Conservation (phyloP, 2,888 invertebrate species). For the Ceriagrion tenellum region DNA sequence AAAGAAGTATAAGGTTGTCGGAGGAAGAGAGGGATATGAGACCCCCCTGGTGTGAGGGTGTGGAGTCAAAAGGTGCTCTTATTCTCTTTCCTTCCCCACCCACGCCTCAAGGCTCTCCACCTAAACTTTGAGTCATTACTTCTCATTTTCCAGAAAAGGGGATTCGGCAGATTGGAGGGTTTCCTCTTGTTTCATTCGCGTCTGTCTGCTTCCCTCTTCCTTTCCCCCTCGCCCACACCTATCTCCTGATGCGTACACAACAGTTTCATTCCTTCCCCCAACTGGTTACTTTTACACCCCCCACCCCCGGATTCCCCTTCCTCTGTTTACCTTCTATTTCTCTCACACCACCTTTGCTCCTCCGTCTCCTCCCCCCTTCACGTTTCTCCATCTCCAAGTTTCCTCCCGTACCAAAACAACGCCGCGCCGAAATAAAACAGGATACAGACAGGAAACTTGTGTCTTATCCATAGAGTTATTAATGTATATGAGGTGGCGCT, state of each 20-base stretch:
- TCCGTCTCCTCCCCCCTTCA: neutral
- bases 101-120: neutral
- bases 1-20: neutral
- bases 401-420: neutral
- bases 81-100: too few species aligned
- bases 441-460: neutral
- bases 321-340: too few species aligned
- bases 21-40: neutral
- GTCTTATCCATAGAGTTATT: neutral
- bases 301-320: too few species aligned
- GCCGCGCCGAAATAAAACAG: neutral
- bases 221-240: neutral
- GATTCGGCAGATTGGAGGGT: conserved; percentile 66
- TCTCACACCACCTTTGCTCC: too few species aligned
- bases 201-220: neutral
- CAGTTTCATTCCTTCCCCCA: too few species aligned
- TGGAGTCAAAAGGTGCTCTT: neutral
- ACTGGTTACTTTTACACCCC: neutral
- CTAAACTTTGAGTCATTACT: conserved; percentile 56
- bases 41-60: neutral
- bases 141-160: conserved; percentile 49
- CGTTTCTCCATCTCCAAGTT: neutral
- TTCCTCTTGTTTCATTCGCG: conserved; percentile 51
- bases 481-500: too few species aligned
- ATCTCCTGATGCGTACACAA: neutral